Conservation (phyloP, 2,113 vertebrate species). For the Corydoras sp. region DNA sequence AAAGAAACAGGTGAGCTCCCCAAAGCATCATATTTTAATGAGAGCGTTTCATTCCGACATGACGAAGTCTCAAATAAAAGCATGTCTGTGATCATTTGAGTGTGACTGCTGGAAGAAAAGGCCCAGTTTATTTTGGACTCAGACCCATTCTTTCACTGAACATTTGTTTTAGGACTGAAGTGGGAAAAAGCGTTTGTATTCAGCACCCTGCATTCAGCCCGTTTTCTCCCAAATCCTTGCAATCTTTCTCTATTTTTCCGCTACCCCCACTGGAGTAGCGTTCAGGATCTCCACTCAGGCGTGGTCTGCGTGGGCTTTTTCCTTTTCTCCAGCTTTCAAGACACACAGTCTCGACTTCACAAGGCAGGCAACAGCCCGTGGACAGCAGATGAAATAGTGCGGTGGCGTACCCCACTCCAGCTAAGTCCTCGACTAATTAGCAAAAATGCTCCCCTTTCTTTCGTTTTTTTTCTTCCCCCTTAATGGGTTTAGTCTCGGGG, state of each 20-base stretch:
- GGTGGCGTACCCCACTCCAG: conserved; percentile 71
- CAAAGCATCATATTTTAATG: neutral
- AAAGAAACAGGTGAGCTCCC: too few relatives aligned
- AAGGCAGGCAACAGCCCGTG: conserved; percentile 64
- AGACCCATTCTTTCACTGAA: conserved; percentile 45
- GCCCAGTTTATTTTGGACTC: conserved; percentile 41
- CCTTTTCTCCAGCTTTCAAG: conserved; percentile 63
- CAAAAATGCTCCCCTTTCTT: conserved; percentile 76
- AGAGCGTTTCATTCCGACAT: conserved; percentile 33
- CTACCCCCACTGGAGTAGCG: conserved; percentile 61
- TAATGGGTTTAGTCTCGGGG: conserved; percentile 79
- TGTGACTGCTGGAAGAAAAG: conserved; percentile 40
- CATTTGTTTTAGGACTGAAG: conserved; percentile 55
- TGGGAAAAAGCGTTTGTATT: conserved; percentile 54
- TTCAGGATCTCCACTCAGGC: conserved; percentile 66
- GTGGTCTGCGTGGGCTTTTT: conserved; percentile 53
- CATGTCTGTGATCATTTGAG: conserved; percentile 36
- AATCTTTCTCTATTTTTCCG: conserved; percentile 59
- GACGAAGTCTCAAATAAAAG: conserved; percentile 26
- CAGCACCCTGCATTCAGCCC: conserved; percentile 60
- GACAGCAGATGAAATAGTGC: conserved; percentile 68
- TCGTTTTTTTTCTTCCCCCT: conserved; percentile 67
- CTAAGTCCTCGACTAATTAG: conserved; percentile 94
- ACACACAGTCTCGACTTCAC: conserved; percentile 68
- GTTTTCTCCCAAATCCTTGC: conserved; percentile 64